Evolutionary conservation across 2,113 vertebrate species (phyloP).

Genomic region (Taxidea taxus): DNA sequence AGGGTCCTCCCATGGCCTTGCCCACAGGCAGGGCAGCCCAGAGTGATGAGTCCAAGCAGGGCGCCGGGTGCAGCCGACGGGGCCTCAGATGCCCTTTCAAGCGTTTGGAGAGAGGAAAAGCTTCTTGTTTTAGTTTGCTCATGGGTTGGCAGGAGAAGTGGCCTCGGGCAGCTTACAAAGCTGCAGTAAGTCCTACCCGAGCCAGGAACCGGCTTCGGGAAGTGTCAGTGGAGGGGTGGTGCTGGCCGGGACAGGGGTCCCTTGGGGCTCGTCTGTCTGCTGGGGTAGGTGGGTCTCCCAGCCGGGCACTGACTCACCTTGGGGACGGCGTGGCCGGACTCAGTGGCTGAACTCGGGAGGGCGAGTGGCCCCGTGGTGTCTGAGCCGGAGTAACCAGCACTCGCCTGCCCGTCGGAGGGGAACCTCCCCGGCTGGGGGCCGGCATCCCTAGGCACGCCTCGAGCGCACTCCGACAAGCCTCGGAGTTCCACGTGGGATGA

Average conservation of each 20-base stretch:
- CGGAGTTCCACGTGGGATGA: background rate
- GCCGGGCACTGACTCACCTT: background rate
- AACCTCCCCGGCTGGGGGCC: background rate
- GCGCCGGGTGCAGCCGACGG: accelerated
- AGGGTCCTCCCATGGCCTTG: background rate
- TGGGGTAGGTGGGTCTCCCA: background rate
- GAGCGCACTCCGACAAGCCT: background rate
- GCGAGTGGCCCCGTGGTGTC: accelerated
- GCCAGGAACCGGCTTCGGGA: background rate
- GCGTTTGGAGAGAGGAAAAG: background rate
- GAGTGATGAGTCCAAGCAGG: background rate
- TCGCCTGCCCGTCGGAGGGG: background rate
- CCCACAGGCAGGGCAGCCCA: accelerated
- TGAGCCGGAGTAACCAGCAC: accelerated
- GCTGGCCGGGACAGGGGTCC: background rate
- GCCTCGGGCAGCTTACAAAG: background rate
- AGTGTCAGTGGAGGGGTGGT: background rate
- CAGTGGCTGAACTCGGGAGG: background rate
- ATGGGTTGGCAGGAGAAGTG: background rate
- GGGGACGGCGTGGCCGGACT: accelerated
- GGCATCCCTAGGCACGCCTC: accelerated
- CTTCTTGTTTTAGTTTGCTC: background rate
- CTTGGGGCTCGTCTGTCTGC: background rate
- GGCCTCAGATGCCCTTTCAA: background rate
- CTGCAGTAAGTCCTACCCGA: background rate